Base-by-base conservation (phyloP, 1,140 invertebrate genomes). In the Semibalanus balanoides region DNA sequence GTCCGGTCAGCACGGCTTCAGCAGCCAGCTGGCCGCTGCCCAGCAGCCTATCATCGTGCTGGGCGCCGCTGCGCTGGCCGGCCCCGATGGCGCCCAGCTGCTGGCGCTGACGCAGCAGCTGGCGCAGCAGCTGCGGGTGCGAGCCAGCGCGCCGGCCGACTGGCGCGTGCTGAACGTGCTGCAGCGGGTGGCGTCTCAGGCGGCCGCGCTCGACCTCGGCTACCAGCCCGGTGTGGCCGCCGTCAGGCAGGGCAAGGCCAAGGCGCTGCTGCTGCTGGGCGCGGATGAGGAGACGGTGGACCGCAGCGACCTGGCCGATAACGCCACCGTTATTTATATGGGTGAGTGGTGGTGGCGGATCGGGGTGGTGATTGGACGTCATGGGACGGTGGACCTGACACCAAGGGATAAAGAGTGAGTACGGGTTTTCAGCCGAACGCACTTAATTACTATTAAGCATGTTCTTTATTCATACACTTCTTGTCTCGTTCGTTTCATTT, bases 151-250 rank as follows among this genome's bases (percentile, higher is more conserved):
- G 73, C 77, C 80, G 22, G 79, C 83, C 27, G 85, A 87, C 75
- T 92, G 89, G 90, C 91, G 93, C 85, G 89, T 96, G 27, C 87
- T 97, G 79, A 98, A 98, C 84, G 88, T 98, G 30, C 86, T 98
- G 28, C 95, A 98, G 79, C 91, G 91, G 80, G 94, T 93, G 76
- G 93, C 93, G 31, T 90, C 91, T 28, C 95, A 98, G 88, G 95
- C 97, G 74, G 97, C 95, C 74, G 97, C 98, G 35, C 86, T 98
- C 74, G 98, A 99, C 86, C 83, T 99, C 74, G 97, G 97, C 64
- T 98, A 96, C 85, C 89, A 90, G 79, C 29, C 70, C 19, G 87
- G 94, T 29, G 87, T 92, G 14, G 88, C 90, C 31, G 86, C 86
- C 76, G 87, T 91, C n/a, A 84, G 90, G 40, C 84, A 91, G 77